Evolutionary conservation across 2,797 vertebrate genomes (phyloP).

Genomic region (Oreochromis grahami): DNA sequence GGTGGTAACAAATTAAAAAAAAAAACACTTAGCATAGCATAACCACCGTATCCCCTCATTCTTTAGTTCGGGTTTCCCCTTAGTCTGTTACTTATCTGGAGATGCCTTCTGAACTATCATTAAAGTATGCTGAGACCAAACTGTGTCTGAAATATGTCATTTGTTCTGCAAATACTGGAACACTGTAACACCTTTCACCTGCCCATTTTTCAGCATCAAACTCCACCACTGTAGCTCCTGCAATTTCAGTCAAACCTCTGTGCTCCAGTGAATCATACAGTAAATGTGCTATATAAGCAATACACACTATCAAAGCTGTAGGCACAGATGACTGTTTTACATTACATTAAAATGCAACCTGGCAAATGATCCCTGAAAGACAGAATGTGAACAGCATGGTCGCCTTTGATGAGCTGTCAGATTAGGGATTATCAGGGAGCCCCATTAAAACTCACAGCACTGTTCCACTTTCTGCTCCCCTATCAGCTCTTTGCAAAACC

Average conservation of each 20-base stretch:
- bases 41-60: neutral
- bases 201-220: neutral
- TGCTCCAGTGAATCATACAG: neutral
- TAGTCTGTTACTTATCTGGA: neutral
- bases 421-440: slow-evolving; percentile 51
- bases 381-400: neutral
- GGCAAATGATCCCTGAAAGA: neutral
- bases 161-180: neutral
- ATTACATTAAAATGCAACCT: neutral
- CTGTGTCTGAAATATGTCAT: neutral
- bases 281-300: neutral
- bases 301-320: neutral
- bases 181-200: neutral
- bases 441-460: slow-evolving; percentile 38
- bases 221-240: neutral
- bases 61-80: neutral
- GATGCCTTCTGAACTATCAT: neutral
- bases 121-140: neutral
- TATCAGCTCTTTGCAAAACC: slow-evolving; percentile 45
- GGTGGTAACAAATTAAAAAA: neutral
- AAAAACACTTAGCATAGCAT: fast-evolving
- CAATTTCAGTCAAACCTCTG: neutral
- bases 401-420: slow-evolving; percentile 54
- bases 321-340: neutral
- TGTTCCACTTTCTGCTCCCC: slow-evolving; percentile 22